Percentiles rank a stretch among this genome's conserved stretches.
phyloP scores from a whole-genome alignment of 2,888 invertebrate species.

The Petrolisthes cinctipes region DNA sequence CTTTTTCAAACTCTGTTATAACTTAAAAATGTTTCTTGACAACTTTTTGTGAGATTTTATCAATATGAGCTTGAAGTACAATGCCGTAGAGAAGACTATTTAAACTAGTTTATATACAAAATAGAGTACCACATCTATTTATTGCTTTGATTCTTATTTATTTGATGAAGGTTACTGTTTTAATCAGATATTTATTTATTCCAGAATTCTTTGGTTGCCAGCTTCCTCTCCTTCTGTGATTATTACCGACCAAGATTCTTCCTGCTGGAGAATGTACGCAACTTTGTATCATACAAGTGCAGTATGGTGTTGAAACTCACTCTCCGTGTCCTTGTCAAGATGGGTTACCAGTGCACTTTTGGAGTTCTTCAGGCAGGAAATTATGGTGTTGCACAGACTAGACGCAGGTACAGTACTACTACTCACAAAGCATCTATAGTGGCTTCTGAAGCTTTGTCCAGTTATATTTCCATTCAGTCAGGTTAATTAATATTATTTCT shows the following conservation, averaged over 20 bases:
- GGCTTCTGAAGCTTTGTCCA: too few species aligned
- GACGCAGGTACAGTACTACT: slow-evolving; percentile 74
- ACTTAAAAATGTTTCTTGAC: too few species aligned
- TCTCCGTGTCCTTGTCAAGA: slow-evolving; percentile 80
- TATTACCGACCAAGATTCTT: slow-evolving; percentile 87
- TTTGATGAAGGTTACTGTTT: background rate
- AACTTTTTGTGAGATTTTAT: too few species aligned
- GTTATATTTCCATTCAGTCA: too few species aligned
- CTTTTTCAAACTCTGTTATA: too few species aligned
- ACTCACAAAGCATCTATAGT: too few species aligned
- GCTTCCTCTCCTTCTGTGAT: slow-evolving; percentile 86
- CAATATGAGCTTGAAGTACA: too few species aligned
- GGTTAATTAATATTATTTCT: background rate
- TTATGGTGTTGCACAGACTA: slow-evolving; percentile 86
- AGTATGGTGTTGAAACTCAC: slow-evolving; percentile 86
- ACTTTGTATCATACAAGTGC: slow-evolving; percentile 86
- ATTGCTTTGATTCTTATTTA: slow-evolving; percentile 51
- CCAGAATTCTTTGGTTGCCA: slow-evolving; percentile 83
- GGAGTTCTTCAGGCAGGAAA: slow-evolving; percentile 88
- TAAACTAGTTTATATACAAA: background rate
- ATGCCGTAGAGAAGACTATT: too few species aligned
- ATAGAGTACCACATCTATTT: background rate
- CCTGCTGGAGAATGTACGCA: slow-evolving; percentile 86
- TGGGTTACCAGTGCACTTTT: slow-evolving; percentile 90
- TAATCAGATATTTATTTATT: slow-evolving; percentile 49